Base-by-base conservation (phyloP, 2,888 invertebrate genomes). In the Oscheius sp. region DNA sequence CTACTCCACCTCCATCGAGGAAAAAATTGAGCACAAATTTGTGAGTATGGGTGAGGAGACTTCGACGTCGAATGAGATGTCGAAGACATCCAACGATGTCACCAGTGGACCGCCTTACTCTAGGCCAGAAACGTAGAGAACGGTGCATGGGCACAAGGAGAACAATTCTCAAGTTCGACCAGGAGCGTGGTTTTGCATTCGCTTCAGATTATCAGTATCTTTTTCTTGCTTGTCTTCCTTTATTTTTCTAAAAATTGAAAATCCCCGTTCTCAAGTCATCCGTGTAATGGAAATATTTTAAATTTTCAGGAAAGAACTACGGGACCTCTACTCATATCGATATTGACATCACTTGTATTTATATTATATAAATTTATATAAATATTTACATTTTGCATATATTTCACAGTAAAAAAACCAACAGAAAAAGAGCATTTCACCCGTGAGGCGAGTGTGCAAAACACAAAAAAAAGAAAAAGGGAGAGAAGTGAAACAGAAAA, bases 361-460 rank as follows among this genome's bases (percentile, higher is more conserved):
- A 35, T 35, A 35, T 35, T 35, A 6, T 35, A 35, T 35, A 35
- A 35, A 35, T 35, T 35, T 35, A 59, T 59, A 61, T 43, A n/a
- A n/a, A 43, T 61, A 61, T 61, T 61, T 61, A 61, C 61, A 61
- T 41, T 21, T 61, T 12, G 18, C 35, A 35, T 35, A 35, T 35
- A 58, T 25, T 25, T 27, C 35, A 35, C 35, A 23, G 58, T 13
- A 58, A n/a, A 49, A 18, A 49, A 18, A n/a, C 5, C n/a, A 16
- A 49, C 49, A 49, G 23, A 55, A 21, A 21, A 21, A 55, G 55
- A 25, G 55, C 25, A 49, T 49, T 18, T 49, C 63, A 66, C 66
- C 66, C 66, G 66, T 66, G 66, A 66, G 66, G 66, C 66, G 66
- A 66, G 66, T 66, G 66, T 66, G 52, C 45, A 45, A 63, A 63